phyloP scores from a whole-genome alignment of 1,140 invertebrate species.

The Aporrectodea caliginosa region DNA sequence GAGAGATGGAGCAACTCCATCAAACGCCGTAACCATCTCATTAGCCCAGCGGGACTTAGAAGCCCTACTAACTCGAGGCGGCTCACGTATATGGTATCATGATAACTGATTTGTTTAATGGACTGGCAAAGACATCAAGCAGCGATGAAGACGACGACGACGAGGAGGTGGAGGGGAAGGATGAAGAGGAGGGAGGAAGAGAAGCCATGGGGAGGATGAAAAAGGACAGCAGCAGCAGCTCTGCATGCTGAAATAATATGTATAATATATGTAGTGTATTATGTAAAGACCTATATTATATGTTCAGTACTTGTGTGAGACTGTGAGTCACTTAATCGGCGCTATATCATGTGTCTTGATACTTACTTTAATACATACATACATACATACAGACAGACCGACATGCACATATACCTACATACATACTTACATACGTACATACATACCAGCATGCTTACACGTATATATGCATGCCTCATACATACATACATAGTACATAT shows the following conservation, averaged over 20 bases:
- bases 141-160: neutral
- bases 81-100: too few species aligned
- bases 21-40: neutral
- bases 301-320: too few species aligned
- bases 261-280: too few species aligned
- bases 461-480: neutral
- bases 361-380: neutral
- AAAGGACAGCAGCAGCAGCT: neutral
- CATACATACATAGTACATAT: neutral
- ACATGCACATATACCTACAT: neutral
- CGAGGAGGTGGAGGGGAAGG: neutral
- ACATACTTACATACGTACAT: neutral
- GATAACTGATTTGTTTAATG: too few species aligned
- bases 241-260: too few species aligned
- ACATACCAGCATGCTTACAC: neutral
- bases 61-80: too few species aligned
- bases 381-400: neutral
- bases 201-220: neutral
- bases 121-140: neutral
- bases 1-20: neutral
- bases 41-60: neutral
- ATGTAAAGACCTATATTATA: too few species aligned
- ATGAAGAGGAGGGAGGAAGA: neutral
- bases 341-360: neutral
- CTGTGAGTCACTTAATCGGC: neutral